Evolutionary conservation across 1,140 invertebrate species (phyloP).

Genomic region (Rhopalosiphum maidis): DNA sequence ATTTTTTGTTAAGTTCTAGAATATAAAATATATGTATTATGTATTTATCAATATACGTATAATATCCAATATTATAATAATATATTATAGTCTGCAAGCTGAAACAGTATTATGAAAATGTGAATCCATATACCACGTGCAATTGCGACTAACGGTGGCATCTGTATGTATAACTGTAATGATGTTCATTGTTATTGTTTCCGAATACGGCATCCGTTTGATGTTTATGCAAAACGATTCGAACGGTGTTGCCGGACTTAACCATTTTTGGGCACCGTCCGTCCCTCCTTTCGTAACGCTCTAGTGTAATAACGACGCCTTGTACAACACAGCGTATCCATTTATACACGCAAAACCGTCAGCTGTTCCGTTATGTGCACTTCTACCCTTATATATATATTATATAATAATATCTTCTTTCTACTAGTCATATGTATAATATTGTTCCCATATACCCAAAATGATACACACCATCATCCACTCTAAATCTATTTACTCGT

Average conservation of each 20-base stretch:
- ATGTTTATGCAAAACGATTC: slow-evolving; percentile 14
- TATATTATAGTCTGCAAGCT: neutral
- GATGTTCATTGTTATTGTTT: neutral
- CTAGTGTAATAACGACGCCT: neutral
- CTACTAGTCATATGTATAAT: neutral
- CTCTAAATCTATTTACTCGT: neutral
- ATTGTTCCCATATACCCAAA: neutral
- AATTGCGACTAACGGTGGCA: neutral
- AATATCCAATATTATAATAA: neutral
- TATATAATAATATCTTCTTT: slow-evolving; percentile 2
- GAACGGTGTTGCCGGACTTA: neutral
- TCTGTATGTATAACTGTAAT: neutral
- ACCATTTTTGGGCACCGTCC: neutral
- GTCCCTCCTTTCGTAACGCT: neutral
- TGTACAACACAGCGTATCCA: too few relatives aligned
- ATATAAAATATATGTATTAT: too few relatives aligned
- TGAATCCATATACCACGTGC: neutral
- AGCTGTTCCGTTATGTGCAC: slow-evolving; percentile 7
- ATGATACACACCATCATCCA: neutral
- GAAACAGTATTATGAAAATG: neutral
- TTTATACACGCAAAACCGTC: neutral
- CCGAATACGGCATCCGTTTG: neutral
- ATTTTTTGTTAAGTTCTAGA: neutral
- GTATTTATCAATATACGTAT: neutral
- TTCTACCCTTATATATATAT: neutral